phyloP scores from a whole-genome alignment of 2,888 invertebrate genomes.

The Drosophila incognita region DNA sequence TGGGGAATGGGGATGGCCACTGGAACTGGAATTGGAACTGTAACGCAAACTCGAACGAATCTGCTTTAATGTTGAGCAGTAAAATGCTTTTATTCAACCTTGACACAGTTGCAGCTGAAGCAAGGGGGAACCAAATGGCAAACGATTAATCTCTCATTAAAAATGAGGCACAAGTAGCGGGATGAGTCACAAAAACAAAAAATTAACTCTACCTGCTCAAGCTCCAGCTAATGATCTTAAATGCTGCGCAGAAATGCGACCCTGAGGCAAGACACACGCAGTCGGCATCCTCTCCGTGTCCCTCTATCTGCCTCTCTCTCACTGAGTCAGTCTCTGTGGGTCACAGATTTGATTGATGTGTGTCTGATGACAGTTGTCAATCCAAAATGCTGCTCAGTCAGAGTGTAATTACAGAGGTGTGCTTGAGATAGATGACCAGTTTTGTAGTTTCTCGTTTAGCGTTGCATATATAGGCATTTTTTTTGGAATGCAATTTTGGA shows the following conservation, averaged over 20 bases:
- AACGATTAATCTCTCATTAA: conserved; percentile 47
- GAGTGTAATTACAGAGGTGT: conserved; percentile 7
- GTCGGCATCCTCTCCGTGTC: background rate
- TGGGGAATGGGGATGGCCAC: conserved; percentile 17
- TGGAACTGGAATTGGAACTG: conserved; percentile 29
- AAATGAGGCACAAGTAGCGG: conserved; percentile 16
- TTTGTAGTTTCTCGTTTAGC: background rate
- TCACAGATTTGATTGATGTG: conserved; percentile 44
- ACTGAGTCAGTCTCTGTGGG: conserved; percentile 3
- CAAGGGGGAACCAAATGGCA: conserved; percentile 41
- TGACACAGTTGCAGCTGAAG: conserved; percentile 54
- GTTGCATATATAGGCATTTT: background rate
- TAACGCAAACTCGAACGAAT: conserved; percentile 20
- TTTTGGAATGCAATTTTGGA: background rate
- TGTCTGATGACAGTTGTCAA: conserved; percentile 39
- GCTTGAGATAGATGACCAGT: background rate
- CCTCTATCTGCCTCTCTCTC: background rate
- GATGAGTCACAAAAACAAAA: conserved; percentile 16
- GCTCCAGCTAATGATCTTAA: conserved; percentile 33
- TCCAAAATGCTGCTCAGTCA: conserved; percentile 1
- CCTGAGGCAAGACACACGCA: conserved; percentile 6
- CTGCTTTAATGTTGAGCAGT: conserved; percentile 39
- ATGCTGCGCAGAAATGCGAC: conserved; percentile 11
- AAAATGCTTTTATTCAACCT: conserved; percentile 50
- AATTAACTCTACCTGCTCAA: background rate